Base-by-base conservation (phyloP, 1,140 invertebrate genomes). In the Papilio glaucus region DNA sequence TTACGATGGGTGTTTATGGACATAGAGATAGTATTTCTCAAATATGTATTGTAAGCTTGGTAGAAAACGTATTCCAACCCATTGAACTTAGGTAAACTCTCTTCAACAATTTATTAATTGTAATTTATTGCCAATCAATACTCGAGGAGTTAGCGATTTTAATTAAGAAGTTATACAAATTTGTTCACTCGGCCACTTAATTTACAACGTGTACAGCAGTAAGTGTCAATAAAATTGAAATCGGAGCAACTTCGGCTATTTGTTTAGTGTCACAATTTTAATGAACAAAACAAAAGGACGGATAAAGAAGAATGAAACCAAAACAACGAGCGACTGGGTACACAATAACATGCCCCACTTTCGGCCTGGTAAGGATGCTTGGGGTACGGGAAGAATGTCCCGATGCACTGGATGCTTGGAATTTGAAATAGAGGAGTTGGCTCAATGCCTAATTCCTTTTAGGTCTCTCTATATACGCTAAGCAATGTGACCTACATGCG, bases 381-480 rank as follows among this genome's bases (percentile, higher is more conserved):
- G 76, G 57, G 75, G 60, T 61, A 72, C 67, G 71, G 62, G 71
- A 62, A 70, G 81, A 53, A 74, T 85, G 77, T 82, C 85, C 73
- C 24, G 38, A 57, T 80, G 83, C 77, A 74, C 73, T 83, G 82
- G 84, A 63, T 71, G 79, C 78, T 85, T 77, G 70, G 82, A 83
- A 85, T 86, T 83, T 73, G 78, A 85, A 76, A 85, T 84, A 79
- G 77, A 83, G 74, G 77, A 75, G 53, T 80, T 89, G 87, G 87
- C 83, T 7, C 68, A 6, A 13, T 42, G 86, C 87, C 86, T 86
- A 72, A 67, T 73, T 82, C 77, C 84, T 84, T 81, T 77, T 80
- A 68, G 75, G 76, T 82, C 78, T 83, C 73, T 80, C 77, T 82
- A 82, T 81, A 76, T 75, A 72, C 79, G 75, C 65, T 76, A 81